These are phyloP conservation scores for Drosophila ezoana DNA, from an alignment of 2,888 invertebrate genomes.

Conservation along the genomic window DNA sequence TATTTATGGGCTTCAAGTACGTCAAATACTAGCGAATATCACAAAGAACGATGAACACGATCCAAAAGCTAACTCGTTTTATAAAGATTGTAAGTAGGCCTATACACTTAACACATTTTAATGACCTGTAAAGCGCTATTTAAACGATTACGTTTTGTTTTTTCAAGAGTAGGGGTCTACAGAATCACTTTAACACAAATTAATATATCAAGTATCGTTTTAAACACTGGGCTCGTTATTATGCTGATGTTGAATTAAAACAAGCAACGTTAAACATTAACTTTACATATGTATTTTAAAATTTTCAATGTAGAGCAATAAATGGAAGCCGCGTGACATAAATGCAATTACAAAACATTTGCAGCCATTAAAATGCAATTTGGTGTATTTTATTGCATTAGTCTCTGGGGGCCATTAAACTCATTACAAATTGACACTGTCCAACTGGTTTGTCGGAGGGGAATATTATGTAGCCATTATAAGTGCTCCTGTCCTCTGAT, in stretches of 20 bases:
- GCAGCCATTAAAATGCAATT: constrained; percentile 71
- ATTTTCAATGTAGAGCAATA: constrained; percentile 42
- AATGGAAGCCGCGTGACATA: constrained; percentile 50
- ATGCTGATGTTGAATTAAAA: not conserved
- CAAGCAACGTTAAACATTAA: constrained; percentile 4
- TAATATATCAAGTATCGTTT: not conserved
- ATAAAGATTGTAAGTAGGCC: no score
- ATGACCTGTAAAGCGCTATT: no score
- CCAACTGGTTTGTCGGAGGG: constrained; percentile 34
- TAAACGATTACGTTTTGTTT: not conserved
- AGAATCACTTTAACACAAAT: not conserved
- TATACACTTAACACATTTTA: no score
- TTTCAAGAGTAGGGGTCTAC: not conserved
- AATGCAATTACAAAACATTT: constrained; percentile 74
- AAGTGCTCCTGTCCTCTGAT: not conserved
- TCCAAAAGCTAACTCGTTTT: no score
- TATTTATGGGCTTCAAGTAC: no score
- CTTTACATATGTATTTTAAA: constrained; percentile 20
- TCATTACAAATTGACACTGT: constrained; percentile 66
- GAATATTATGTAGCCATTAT: constrained; percentile 32
- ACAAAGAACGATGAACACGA: no score
- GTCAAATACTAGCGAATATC: no score
- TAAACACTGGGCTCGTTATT: not conserved
- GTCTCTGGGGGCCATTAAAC: constrained; percentile 57
- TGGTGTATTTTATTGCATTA: constrained; percentile 59